Base-by-base conservation (phyloP, 2,113 vertebrate genomes). In the Carlito syrichta region DNA sequence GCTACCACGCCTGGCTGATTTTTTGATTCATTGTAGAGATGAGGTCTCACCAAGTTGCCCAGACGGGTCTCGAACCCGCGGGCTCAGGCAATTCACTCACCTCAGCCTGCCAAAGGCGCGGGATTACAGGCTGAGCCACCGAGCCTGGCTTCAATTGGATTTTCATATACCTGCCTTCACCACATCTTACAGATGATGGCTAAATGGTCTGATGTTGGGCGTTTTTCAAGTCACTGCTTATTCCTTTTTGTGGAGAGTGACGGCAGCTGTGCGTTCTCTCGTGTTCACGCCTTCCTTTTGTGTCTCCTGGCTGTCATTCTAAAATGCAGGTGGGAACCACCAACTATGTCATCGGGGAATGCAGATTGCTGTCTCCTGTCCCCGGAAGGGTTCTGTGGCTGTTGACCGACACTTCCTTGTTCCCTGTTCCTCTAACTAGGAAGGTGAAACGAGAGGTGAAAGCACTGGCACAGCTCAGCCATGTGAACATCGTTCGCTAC, bases 401-500 rank as follows among this genome's bases (percentile, higher is more conserved):
- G 16, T 62, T 73, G 23, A 30, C 50, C 43, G 14, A 96, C 2
- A 12, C 27, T 14, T 66, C 50, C 40, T 7, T 81, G 32, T 90
- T 88, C 48, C 13, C 7, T 89, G 4, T 81, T 94, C 25, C 19
- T 81, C 68, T 77, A 48, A 97, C 22, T 2, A 98, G 98, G 8
- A 98, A 98, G 0, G 98, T 45, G 6, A 14, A 23, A 5, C 98
- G 97, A 76, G 99, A 99, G 98, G 98, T 98, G 58, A 0, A 20
- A 88, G 96, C 20, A 8, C 94, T 99, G 89, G 98, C 98, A 50
- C 0, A 0, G 0, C 97, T 99, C 30, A 0, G 27, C 0, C 98
- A 99, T 0, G 52, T 52, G 50, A 98, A 99, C 78, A 98, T 99
- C 60, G 96, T 99, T 86, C 95, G 78, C 0, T 99, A 99, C 92